phyloP scores from a whole-genome alignment of 2,888 invertebrate species.

The Cyaniris semiargus region DNA sequence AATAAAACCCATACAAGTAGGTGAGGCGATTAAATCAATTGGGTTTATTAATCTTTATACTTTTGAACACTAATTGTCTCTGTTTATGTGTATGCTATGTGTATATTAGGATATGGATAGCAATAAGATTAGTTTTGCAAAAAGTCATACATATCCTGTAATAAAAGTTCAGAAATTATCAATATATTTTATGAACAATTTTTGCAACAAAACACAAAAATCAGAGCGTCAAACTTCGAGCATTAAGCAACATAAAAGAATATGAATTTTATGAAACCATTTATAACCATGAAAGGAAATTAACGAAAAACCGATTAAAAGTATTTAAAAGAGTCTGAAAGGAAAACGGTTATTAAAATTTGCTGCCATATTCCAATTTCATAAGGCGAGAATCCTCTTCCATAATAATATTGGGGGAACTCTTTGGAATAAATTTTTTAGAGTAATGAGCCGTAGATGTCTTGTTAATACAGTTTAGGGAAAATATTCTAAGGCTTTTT shows the following conservation, averaged over 20 bases:
- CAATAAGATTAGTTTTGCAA: too few relatives aligned
- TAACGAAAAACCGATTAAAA: conserved; percentile 19
- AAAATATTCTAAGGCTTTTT: neutral
- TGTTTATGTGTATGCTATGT: too few relatives aligned
- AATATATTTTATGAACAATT: neutral
- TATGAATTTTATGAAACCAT: neutral
- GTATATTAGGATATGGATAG: too few relatives aligned
- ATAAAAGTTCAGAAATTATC: too few relatives aligned
- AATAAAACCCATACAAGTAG: too few relatives aligned
- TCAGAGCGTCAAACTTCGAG: neutral
- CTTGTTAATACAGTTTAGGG: neutral
- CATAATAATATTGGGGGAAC: neutral
- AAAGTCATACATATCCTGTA: too few relatives aligned
- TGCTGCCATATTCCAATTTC: conserved; percentile 7
- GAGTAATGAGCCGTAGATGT: neutral
- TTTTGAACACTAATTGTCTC: too few relatives aligned
- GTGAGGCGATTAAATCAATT: too few relatives aligned
- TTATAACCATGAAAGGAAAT: conserved; percentile 7
- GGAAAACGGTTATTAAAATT: conserved; percentile 4
- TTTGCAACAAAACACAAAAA: neutral
- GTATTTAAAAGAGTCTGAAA: conserved; percentile 13
- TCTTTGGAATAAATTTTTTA: conserved; percentile 1
- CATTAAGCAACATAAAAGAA: neutral
- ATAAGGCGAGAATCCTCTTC: neutral
- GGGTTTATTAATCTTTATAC: too few relatives aligned